Evolutionary conservation across 2,797 vertebrate genomes (phyloP).

Genomic region (Peromyscus nudipes): DNA sequence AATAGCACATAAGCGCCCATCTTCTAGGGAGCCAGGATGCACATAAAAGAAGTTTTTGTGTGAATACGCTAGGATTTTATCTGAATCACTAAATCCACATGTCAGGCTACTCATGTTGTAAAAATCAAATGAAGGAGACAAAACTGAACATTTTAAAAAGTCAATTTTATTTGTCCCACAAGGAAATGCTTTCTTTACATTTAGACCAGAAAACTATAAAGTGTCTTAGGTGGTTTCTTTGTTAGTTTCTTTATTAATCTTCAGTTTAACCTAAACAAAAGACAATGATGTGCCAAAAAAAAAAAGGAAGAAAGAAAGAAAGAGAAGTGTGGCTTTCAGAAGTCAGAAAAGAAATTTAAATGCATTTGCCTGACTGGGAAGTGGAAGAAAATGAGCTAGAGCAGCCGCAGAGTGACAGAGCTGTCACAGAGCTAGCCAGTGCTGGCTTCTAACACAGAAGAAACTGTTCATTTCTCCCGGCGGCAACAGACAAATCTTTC

Average conservation of each 20-base stretch:
- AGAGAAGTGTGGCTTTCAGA: not conserved
- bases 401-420: not conserved
- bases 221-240: too few relatives aligned
- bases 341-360: slow-evolving; percentile 49
- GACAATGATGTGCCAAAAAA: not conserved
- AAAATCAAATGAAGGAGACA: slow-evolving; percentile 28
- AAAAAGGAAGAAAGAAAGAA: too few relatives aligned
- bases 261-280: slow-evolving; percentile 32
- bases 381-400: not conserved
- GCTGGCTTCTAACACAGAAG: not conserved
- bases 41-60: slow-evolving; percentile 61
- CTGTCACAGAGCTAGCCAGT: not conserved
- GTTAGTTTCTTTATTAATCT: not conserved
- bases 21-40: slow-evolving; percentile 42
- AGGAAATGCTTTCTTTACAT: slow-evolving; percentile 68
- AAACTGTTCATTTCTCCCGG: not conserved
- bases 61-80: slow-evolving; percentile 65
- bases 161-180: slow-evolving; percentile 61
- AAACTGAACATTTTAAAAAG: slow-evolving; percentile 67
- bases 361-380: not conserved
- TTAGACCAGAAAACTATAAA: slow-evolving; percentile 6
- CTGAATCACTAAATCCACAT: slow-evolving; percentile 57
- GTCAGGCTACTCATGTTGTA: slow-evolving; percentile 12
- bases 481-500: not conserved
- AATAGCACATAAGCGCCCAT: not conserved